Percentiles rank a stretch among this genome's conserved stretches.
phyloP scores from a whole-genome alignment of 2,797 vertebrate species.

The Hippocampus kuda region DNA sequence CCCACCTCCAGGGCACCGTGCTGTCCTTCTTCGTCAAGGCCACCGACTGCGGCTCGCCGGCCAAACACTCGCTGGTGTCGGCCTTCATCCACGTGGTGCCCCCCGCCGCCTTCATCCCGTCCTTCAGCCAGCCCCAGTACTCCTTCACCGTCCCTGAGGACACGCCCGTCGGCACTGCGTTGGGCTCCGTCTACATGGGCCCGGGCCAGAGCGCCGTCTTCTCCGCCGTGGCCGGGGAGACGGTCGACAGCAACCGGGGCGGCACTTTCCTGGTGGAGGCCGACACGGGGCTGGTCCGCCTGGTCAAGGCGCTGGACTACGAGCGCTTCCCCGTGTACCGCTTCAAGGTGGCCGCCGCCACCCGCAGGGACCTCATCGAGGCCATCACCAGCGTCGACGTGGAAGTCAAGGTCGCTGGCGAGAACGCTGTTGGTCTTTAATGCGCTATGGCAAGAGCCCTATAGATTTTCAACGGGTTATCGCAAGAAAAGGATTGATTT shows the following conservation, averaged over 20 bases:
- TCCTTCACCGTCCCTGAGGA: conserved; percentile 90
- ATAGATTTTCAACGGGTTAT: neutral
- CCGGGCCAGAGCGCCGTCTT: conserved; percentile 71
- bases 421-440: neutral
- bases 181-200: conserved; percentile 83
- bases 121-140: conserved; percentile 92
- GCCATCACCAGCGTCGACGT: conserved; percentile 82
- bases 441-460: neutral
- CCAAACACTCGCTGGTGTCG: conserved; percentile 84
- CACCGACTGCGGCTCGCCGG: conserved; percentile 80
- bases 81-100: conserved; percentile 89
- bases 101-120: conserved; percentile 78
- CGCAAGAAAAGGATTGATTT: neutral
- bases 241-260: conserved; percentile 79
- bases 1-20: conserved; percentile 82
- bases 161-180: conserved; percentile 76
- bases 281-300: conserved; percentile 80
- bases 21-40: conserved; percentile 92
- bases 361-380: conserved; percentile 69
- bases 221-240: conserved; percentile 74
- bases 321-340: conserved; percentile 83
- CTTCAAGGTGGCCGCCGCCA: conserved; percentile 76
- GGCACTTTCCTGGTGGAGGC: conserved; percentile 81
- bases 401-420: conserved; percentile 76
- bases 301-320: conserved; percentile 82